Conservation (phyloP, 2,888 invertebrate genomes). For the Danaus chrysippus region DNA sequence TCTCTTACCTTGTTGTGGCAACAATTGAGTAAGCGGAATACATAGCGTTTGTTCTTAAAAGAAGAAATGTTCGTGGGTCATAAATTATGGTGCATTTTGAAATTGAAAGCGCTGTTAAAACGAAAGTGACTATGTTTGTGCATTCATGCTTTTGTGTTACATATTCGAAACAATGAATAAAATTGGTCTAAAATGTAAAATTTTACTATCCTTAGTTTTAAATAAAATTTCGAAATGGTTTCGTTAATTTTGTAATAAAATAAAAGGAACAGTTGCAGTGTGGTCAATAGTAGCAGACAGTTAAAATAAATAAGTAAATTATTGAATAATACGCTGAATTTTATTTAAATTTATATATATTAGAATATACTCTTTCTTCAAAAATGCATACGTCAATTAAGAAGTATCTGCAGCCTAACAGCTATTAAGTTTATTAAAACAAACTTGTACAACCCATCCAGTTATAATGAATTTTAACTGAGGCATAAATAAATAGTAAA, state of each 20-base stretch:
- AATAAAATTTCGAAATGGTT: neutral
- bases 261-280: slow-evolving; percentile 26
- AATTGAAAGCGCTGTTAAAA: slow-evolving; percentile 48
- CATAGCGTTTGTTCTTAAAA: slow-evolving; percentile 41
- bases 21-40: slow-evolving; percentile 36
- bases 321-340: neutral
- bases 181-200: slow-evolving; percentile 16
- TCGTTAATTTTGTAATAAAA: slow-evolving; percentile 15
- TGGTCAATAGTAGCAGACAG: slow-evolving; percentile 11
- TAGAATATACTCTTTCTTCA: neutral
- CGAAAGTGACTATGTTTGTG: slow-evolving; percentile 45
- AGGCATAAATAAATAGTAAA: too few species aligned
- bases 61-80: slow-evolving; percentile 39
- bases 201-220: neutral
- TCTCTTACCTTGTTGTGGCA: slow-evolving; percentile 28
- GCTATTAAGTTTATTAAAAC: neutral
- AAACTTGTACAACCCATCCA: neutral
- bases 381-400: slow-evolving; percentile 1
- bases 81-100: slow-evolving; percentile 39
- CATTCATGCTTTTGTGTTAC: slow-evolving; percentile 31
- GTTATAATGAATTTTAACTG: too few species aligned
- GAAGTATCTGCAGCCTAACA: neutral
- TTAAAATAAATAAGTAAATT: neutral
- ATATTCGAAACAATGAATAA: slow-evolving; percentile 15
- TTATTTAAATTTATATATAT: neutral